A percentile compares a stretch with the other conserved stretches of the same genome.
These are phyloP conservation scores for Chlorospingus semifuscus DNA, from an alignment of 2,797 vertebrate species.

Conservation along the genomic window DNA sequence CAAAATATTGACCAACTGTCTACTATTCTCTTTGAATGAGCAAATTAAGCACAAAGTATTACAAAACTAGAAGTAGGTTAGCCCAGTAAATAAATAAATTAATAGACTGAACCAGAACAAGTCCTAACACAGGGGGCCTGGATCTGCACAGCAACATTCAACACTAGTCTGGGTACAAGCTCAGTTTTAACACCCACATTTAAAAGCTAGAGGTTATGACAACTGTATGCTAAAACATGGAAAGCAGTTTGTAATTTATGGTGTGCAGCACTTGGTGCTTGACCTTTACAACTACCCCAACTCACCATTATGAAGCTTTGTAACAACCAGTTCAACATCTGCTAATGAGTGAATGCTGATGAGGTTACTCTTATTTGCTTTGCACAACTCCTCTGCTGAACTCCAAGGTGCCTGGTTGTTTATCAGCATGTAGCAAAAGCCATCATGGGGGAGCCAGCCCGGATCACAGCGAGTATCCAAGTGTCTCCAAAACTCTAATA, in stretches of 20 bases:
- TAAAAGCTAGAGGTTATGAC: neutral
- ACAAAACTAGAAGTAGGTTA: neutral
- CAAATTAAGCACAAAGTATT: neutral
- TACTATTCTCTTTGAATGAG: neutral
- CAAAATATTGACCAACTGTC: neutral
- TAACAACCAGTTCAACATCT: slow-evolving; percentile 85
- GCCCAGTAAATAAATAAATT: neutral
- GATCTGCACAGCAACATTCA: neutral
- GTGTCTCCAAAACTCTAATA: slow-evolving; percentile 78
- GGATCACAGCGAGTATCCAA: slow-evolving; percentile 79
- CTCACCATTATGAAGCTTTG: slow-evolving; percentile 81
- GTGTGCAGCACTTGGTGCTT: neutral
- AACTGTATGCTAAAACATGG: rapidly evolving
- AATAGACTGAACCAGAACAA: neutral
- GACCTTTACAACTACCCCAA: neutral
- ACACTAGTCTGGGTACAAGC: neutral
- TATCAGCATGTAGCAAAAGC: slow-evolving; percentile 86
- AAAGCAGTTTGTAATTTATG: neutral
- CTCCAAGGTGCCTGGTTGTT: slow-evolving; percentile 67
- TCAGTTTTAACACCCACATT: neutral
- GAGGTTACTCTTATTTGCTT: slow-evolving; percentile 66
- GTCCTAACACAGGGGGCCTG: neutral
- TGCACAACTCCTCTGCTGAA: slow-evolving; percentile 73
- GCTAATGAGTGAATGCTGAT: slow-evolving; percentile 89
- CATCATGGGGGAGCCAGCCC: slow-evolving; percentile 83